Evolutionary conservation across 2,113 vertebrate species (phyloP).

Genomic region (Apeltes quadracus): DNA sequence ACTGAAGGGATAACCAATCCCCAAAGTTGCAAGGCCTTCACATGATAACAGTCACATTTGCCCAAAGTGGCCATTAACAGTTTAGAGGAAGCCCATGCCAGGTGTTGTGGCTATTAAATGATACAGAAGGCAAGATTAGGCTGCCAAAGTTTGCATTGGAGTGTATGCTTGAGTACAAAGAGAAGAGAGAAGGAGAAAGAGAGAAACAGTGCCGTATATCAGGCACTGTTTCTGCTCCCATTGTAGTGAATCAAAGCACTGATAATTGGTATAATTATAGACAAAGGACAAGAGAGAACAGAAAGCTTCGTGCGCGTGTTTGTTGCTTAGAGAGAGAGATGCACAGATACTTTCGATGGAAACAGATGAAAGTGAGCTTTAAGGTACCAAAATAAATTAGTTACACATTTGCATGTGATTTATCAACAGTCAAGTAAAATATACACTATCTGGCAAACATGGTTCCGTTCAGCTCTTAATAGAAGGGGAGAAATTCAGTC

Average conservation of each 20-base stretch:
- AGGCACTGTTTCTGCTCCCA: no score
- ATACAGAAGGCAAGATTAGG: conserved; percentile 19
- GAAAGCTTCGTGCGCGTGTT: not conserved
- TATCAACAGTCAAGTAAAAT: conserved; percentile 20
- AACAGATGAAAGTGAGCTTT: conserved; percentile 10
- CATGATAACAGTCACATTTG: not conserved
- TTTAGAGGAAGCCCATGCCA: not conserved
- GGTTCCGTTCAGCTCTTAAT: conserved; percentile 4
- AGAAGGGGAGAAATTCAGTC: conserved; percentile 17
- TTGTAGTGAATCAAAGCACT: conserved; percentile 53
- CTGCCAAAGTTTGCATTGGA: conserved; percentile 6
- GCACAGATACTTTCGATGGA: conserved; percentile 6
- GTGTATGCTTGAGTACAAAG: not conserved
- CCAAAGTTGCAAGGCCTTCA: conserved; percentile 18
- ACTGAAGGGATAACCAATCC: conserved; percentile 19
- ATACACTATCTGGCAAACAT: conserved; percentile 16
- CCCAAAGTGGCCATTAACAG: conserved; percentile 1
- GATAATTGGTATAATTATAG: conserved; percentile 63
- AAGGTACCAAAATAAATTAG: conserved; percentile 29
- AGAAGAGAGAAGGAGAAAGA: conserved; percentile 15
- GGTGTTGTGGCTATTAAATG: conserved; percentile 26
- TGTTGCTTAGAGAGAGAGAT: not conserved
- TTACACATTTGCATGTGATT: conserved; percentile 26
- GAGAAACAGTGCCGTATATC: conserved; percentile 37
- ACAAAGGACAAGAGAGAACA: conserved; percentile 22